phyloP scores from a whole-genome alignment of 2,797 vertebrate species.

The Syngnathus rostellatus region DNA sequence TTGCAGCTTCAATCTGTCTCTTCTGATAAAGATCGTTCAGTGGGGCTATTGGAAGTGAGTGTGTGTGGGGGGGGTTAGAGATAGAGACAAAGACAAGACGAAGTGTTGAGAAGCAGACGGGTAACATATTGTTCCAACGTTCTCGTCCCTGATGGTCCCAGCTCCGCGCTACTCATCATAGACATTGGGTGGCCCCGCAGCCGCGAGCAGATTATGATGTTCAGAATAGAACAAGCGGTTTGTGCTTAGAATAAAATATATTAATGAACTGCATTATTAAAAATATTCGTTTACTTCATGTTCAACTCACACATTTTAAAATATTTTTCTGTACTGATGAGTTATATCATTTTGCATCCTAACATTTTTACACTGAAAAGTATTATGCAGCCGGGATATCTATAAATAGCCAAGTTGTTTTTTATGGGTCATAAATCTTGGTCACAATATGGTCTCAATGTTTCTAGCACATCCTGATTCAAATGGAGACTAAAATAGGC shows the following conservation, averaged over 20 bases:
- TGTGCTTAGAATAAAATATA: too few relatives aligned
- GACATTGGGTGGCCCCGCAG: neutral
- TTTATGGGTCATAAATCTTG: neutral
- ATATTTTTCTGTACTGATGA: too few relatives aligned
- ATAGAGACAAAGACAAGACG: neutral
- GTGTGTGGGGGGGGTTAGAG: neutral
- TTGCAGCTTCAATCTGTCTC: slow-evolving; percentile 30
- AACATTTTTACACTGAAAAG: neutral
- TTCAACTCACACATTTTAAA: too few relatives aligned
- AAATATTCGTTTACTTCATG: too few relatives aligned
- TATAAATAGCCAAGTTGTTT: neutral
- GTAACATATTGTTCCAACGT: slow-evolving; percentile 5
- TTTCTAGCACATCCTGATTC: neutral
- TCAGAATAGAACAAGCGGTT: neutral
- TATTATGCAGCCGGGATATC: neutral
- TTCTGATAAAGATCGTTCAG: slow-evolving; percentile 30
- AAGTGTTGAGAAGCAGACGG: neutral
- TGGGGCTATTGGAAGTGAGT: slow-evolving; percentile 14
- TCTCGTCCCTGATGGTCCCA: neutral
- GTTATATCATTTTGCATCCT: too few relatives aligned
- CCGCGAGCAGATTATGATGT: neutral
- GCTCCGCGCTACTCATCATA: neutral
- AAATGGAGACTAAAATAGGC: neutral
- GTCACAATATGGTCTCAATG: neutral
- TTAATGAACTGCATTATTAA: too few relatives aligned